Evolutionary conservation across 2,113 vertebrate species (phyloP).

Genomic region (Psammodynastes pulverulentus): DNA sequence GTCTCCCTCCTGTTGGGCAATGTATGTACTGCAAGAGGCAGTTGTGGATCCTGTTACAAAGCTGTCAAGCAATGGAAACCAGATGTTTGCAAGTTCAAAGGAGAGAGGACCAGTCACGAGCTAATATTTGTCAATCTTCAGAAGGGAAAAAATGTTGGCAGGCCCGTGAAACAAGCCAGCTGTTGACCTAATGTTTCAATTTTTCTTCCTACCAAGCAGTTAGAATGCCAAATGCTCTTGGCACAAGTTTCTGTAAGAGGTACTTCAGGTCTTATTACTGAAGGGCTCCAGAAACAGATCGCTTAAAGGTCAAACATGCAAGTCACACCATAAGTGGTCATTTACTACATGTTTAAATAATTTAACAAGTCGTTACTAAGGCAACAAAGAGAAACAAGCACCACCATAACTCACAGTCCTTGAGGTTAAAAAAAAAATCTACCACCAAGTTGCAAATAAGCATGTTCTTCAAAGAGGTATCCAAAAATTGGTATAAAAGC

Average conservation of each 20-base stretch:
- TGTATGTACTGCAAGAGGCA: constrained; percentile 59
- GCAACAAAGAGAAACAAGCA: background rate
- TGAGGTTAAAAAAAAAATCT: background rate
- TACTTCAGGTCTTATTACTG: background rate
- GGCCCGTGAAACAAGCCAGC: constrained; percentile 69
- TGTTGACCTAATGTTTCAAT: constrained; percentile 51
- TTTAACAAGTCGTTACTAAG: background rate
- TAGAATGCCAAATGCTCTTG: constrained; percentile 18
- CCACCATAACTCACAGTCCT: background rate
- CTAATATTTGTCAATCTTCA: constrained; percentile 61
- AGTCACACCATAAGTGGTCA: background rate
- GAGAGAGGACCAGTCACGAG: constrained; percentile 62
- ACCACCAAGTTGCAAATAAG: background rate
- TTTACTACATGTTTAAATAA: constrained; percentile 36
- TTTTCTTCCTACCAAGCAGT: constrained; percentile 42
- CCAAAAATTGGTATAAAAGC: background rate
- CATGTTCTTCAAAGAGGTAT: background rate
- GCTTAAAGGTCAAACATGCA: background rate
- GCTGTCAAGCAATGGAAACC: constrained; percentile 71
- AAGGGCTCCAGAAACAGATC: background rate
- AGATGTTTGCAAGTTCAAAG: constrained; percentile 79
- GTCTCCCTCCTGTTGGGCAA: constrained; percentile 43
- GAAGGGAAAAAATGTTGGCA: constrained; percentile 51
- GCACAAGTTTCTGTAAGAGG: background rate
- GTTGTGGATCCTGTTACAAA: constrained; percentile 67